Percentiles rank a stretch among this genome's conserved stretches.
phyloP scores from a whole-genome alignment of 1,140 invertebrate genomes.

The Grapholita molesta region DNA sequence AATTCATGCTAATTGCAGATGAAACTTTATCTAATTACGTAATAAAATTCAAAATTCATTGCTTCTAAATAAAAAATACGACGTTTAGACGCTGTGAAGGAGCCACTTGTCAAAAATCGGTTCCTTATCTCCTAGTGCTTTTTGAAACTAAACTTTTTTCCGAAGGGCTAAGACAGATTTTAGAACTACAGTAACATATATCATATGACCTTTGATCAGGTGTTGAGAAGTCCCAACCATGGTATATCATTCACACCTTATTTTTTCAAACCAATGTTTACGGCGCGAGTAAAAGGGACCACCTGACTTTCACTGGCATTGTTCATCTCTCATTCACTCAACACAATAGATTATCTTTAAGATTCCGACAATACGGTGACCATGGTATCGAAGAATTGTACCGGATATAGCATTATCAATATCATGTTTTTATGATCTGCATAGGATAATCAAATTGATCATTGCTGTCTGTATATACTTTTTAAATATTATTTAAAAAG shows the following conservation, averaged over 20 bases:
- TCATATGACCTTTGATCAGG: background rate
- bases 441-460: too few relatives aligned
- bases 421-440: too few relatives aligned
- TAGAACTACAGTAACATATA: background rate
- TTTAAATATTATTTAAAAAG: too few relatives aligned
- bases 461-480: too few relatives aligned
- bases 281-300: background rate
- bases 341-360: background rate
- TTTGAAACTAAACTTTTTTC: background rate
- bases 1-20: background rate
- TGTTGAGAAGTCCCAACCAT: background rate
- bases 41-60: background rate
- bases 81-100: background rate
- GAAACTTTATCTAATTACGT: background rate
- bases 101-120: background rate
- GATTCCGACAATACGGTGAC: background rate
- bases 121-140: background rate
- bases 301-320: constrained; percentile 4
- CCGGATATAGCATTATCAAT: too few relatives aligned
- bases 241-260: constrained; percentile 11
- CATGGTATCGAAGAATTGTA: background rate
- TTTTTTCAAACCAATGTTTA: background rate
- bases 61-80: background rate
- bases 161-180: background rate
- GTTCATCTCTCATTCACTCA: constrained; percentile 8